phyloP scores from a whole-genome alignment of 2,888 invertebrate genomes.

The Parapristionchus giblindavisi region DNA sequence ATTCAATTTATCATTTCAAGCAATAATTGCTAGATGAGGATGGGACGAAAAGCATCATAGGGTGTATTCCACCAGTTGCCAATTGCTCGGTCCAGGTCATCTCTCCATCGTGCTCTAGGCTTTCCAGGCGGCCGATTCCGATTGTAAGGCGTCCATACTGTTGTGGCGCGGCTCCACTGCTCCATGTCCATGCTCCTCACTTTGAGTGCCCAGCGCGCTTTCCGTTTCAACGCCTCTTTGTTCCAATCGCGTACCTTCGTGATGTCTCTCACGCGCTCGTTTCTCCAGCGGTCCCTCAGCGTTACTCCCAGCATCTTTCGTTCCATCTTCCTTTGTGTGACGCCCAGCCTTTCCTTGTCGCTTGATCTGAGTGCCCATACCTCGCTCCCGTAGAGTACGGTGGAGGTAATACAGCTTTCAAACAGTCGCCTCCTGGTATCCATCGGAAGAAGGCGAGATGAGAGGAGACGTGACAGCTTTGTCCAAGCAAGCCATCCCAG shows the following conservation, averaged over 20 bases:
- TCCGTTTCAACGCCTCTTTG: neutral
- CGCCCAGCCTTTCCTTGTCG: neutral
- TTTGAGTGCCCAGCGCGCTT: slow-evolving; percentile 3
- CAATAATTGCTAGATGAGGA: slow-evolving; percentile 3
- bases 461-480: neutral
- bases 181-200: neutral
- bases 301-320: neutral
- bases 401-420: slow-evolving; percentile 1
- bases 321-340: slow-evolving; percentile 1
- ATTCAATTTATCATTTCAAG: neutral
- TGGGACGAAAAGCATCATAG: neutral
- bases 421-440: neutral
- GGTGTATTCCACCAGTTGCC: slow-evolving; percentile 5
- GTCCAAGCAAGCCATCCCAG: slow-evolving; percentile 1
- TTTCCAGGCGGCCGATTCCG: neutral
- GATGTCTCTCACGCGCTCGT: neutral
- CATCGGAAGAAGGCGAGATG: neutral
- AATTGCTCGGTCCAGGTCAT: neutral
- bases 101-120: neutral
- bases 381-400: slow-evolving; percentile 10
- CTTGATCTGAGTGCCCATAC: neutral
- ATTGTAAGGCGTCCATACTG: slow-evolving; percentile 8
- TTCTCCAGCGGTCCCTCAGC: neutral
- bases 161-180: neutral
- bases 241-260: neutral